These are phyloP conservation scores for Microtus obscurus DNA, from an alignment of 2,797 vertebrate genomes.

Conservation along the genomic window DNA sequence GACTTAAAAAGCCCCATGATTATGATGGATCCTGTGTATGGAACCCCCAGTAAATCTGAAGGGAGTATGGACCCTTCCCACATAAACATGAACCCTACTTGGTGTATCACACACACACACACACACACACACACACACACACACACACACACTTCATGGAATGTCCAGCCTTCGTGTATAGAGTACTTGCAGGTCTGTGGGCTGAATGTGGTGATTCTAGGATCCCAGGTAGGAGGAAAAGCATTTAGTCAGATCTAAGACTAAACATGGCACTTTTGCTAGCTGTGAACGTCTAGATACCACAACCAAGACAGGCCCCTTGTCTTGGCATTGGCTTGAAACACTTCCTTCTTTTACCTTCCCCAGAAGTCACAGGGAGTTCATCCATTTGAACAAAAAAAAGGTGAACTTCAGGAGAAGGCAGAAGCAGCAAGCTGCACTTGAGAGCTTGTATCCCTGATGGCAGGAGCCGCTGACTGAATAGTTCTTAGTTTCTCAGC, in stretches of 20 bases:
- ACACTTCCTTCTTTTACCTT: not conserved
- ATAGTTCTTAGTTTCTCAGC: not conserved
- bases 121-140: not conserved
- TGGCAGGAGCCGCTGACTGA: not conserved
- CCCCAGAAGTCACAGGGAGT: conserved; percentile 24
- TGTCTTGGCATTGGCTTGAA: not conserved
- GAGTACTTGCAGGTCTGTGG: not conserved
- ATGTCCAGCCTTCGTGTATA: not conserved
- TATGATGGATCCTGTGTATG: not conserved
- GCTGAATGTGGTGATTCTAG: not conserved
- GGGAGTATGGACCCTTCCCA: not conserved
- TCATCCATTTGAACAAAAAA: not conserved
- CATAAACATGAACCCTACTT: not conserved
- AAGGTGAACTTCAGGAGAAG: not conserved
- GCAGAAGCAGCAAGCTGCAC: not conserved
- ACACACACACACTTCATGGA: not conserved
- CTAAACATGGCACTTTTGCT: not conserved
- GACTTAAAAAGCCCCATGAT: not conserved
- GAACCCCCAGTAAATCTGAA: not conserved
- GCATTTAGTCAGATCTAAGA: not conserved
- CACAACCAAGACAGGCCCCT: not conserved
- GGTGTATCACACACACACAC: not conserved
- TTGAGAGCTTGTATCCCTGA: not conserved
- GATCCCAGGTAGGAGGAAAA: conserved; percentile 20
- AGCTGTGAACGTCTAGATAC: conserved; percentile 3